Conservation (phyloP, 1,140 invertebrate genomes). For the Triops longicaudatus region DNA sequence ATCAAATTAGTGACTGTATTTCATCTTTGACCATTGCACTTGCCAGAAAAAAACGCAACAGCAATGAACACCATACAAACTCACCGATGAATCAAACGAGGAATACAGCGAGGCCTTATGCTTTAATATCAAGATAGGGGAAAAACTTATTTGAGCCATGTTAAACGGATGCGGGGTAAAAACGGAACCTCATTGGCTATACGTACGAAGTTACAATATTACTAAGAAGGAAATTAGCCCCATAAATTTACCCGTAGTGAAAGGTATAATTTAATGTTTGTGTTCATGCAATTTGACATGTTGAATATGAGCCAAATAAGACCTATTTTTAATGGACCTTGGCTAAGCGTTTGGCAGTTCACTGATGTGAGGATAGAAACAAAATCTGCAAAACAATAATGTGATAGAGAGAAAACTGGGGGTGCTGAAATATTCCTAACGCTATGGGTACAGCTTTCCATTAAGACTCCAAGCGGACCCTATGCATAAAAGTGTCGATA, state of each 20-base stretch:
- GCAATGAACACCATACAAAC: neutral
- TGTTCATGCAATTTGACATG: conserved; percentile 2
- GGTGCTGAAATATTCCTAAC: neutral
- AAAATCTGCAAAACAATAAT: neutral
- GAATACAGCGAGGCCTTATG: neutral
- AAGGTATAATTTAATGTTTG: conserved; percentile 2
- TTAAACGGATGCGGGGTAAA: neutral
- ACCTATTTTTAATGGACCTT: neutral
- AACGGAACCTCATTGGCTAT: neutral
- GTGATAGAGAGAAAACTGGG: neutral
- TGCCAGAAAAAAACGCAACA: neutral
- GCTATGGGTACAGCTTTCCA: neutral
- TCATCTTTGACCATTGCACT: neutral
- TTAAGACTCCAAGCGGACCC: neutral
- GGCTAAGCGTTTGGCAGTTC: neutral
- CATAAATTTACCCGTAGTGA: neutral
- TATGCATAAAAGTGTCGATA: conserved; percentile 11
- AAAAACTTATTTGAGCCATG: neutral
- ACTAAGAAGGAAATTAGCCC: neutral
- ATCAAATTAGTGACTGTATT: conserved; percentile 13
- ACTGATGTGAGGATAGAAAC: neutral
- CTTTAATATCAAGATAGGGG: no score
- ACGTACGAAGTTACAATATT: neutral
- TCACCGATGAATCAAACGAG: neutral
- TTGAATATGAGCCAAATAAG: conserved; percentile 4